Evolutionary conservation across 2,797 vertebrate species (phyloP), one percentile per base, ranked within the genome.

Genomic region (Bucorvus abyssinicus): DNA sequence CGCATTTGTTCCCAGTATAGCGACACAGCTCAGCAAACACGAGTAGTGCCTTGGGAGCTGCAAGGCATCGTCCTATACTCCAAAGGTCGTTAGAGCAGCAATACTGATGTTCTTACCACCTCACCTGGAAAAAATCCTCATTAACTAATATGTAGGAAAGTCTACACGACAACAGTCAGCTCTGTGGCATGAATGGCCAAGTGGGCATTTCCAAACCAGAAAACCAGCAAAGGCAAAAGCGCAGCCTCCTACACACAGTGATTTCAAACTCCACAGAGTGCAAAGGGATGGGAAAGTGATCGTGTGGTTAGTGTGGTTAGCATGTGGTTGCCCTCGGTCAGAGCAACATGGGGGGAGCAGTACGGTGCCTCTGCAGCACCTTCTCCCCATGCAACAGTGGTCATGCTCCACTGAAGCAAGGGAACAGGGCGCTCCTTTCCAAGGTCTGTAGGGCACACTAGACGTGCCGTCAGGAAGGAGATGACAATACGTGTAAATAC

Each of bases 401-500:
- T 55, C 87, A 12, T 2, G 34, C 53, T 60, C 59, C 13, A 1
- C 27, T 0, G 0, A 29, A 45, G 38, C 69, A 14, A 27, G 17
- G 45, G 11, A 30, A 19, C 12, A 5, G 49, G 50, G 12, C 30
- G 2, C 17, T 26, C 13, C 8, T 60, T 34, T 32, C 26, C 32
- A 29, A 3, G 16, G 9, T 32, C 56, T 7, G 27, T 4, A 20
- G 47, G 26, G 44, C 13, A 22, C 34, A 3, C 42, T 21, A 64
- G 24, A 13, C 1, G 4, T 34, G 30, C 53, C 1, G 0, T 18
- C 49, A 27, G 45, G 53, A 69, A 14, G 8, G 22, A 67, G 42
- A 32, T 47, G 40, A 19, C 6, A 6, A 4, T 6, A 22, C 2
- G 3, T 29, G 8, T 8, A 34, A 63, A 53, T 12, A 24, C 7